phyloP scores from a whole-genome alignment of 2,888 invertebrate genomes.

The Philonicus albiceps region DNA sequence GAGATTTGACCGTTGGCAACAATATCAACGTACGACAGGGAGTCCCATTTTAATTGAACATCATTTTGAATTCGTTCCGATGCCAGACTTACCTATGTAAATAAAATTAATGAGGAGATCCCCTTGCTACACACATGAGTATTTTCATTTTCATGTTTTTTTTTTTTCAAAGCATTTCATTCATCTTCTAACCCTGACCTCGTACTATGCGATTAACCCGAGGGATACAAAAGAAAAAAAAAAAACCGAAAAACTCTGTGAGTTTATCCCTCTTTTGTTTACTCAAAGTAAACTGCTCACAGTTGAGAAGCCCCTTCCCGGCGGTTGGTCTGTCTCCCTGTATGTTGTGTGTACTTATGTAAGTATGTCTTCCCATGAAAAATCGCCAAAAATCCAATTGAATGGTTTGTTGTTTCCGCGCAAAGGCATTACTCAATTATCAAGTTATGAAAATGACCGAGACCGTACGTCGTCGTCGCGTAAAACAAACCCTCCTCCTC shows the following conservation, averaged over 20 bases:
- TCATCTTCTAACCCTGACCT: neutral
- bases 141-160: neutral
- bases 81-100: neutral
- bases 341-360: neutral
- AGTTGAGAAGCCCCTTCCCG: neutral
- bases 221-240: neutral
- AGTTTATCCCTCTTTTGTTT: neutral
- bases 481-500: neutral
- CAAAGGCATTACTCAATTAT: slow-evolving; percentile 3
- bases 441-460: slow-evolving; percentile 10
- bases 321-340: neutral
- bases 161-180: neutral
- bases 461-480: neutral
- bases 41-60: neutral
- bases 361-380: neutral
- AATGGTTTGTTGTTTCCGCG: neutral
- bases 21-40: neutral
- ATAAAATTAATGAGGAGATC: neutral
- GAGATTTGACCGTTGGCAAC: neutral
- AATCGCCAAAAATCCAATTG: neutral
- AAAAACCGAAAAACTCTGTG: neutral
- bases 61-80: neutral
- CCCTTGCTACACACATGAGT: neutral
- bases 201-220: neutral
- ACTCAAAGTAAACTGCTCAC: neutral